Conservation (phyloP, 2,797 vertebrate species). For the Carduelis carduelis region DNA sequence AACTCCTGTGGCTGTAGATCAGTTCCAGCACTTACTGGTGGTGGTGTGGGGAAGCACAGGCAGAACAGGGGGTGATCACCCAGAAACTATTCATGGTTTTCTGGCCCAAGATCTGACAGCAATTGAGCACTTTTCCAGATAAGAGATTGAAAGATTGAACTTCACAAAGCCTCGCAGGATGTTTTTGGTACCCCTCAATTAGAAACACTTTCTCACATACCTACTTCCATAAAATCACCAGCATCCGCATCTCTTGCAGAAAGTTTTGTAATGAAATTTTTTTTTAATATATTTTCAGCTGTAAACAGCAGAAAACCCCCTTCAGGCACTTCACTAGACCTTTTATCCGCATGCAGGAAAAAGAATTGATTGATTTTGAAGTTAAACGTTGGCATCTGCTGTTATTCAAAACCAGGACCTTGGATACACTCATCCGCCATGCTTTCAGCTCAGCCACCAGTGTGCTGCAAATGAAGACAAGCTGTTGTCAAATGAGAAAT, state of each 20-base stretch:
- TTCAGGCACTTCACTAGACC: slow-evolving; percentile 77
- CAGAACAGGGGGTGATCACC: not conserved
- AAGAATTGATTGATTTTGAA: slow-evolving; percentile 85
- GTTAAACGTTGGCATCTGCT: slow-evolving; percentile 83
- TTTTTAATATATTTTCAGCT: slow-evolving; percentile 67
- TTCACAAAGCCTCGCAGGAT: not conserved
- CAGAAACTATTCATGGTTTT: not conserved
- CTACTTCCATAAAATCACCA: slow-evolving; percentile 32
- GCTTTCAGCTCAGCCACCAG: slow-evolving; percentile 77
- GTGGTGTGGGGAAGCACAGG: not conserved
- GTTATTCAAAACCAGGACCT: slow-evolving; percentile 84
- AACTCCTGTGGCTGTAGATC: not conserved
- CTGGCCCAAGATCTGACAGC: not conserved
- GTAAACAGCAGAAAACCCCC: slow-evolving; percentile 75
- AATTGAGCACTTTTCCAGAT: not conserved
- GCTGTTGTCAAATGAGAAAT: slow-evolving; percentile 90
- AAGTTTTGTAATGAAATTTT: slow-evolving; percentile 70
- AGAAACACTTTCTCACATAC: not conserved
- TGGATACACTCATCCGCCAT: slow-evolving; percentile 71
- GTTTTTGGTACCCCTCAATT: not conserved
- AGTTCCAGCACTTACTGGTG: accelerated
- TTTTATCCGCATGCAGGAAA: slow-evolving; percentile 79
- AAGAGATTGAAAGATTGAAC: not conserved
- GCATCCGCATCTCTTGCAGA: not conserved
- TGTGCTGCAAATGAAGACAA: slow-evolving; percentile 84